phyloP scores from a whole-genome alignment of 53 echinoderm and acorn worm genomes.

The Patiria pectinifera region DNA sequence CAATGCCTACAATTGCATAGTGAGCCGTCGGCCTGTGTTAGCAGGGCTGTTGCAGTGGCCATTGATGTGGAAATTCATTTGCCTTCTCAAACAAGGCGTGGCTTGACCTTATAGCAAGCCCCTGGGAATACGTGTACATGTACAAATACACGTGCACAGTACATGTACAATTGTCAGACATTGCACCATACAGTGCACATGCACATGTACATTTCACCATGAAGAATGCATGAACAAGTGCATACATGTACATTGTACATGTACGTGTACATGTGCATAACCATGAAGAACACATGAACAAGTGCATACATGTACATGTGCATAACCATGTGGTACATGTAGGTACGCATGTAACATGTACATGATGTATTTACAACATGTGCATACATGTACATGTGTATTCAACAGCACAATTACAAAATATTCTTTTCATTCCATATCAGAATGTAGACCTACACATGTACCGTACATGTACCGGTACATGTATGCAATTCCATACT shows the following conservation, averaged over 20 bases:
- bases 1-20: not conserved
- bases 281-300: too few relatives aligned
- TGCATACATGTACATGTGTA: too few relatives aligned
- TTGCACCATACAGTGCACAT: not conserved
- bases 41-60: not conserved
- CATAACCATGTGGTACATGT: not conserved
- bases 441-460: not conserved
- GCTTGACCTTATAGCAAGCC: slow-evolving; percentile 17
- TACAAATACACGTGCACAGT: not conserved
- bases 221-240: not conserved
- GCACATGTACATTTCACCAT: not conserved
- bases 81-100: slow-evolving; percentile 23
- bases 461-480: not conserved
- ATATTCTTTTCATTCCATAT: too few relatives aligned
- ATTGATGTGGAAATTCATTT: slow-evolving; percentile 20
- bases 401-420: too few relatives aligned
- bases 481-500: not conserved
- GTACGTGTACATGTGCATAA: too few relatives aligned
- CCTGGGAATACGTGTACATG: slow-evolving; percentile 18
- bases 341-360: too few relatives aligned
- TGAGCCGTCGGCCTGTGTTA: not conserved
- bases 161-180: not conserved
- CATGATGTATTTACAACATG: too few relatives aligned
- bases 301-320: not conserved
- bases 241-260: not conserved